Conservation (phyloP, 2,113 vertebrate genomes). For the Gymnocephalus cernua region DNA sequence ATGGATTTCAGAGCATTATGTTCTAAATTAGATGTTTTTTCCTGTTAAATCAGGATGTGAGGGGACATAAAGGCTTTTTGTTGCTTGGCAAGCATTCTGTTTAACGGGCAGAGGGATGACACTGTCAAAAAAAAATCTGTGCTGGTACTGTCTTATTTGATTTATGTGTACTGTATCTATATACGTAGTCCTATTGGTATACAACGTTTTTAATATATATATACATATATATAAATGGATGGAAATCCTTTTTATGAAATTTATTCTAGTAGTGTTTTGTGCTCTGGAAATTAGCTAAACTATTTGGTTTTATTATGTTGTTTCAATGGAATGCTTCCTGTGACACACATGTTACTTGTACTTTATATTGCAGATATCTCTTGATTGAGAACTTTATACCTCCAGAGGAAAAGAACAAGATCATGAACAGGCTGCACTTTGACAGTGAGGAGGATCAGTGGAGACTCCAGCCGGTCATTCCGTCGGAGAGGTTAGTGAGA, state of each 20-base stretch:
- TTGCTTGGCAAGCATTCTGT: neutral
- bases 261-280: neutral
- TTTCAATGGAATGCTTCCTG: neutral
- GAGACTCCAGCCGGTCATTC: conserved; percentile 91
- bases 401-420: conserved; percentile 96
- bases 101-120: neutral
- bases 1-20: neutral
- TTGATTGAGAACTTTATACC: conserved; percentile 99
- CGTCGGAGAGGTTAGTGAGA: conserved; percentile 87
- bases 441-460: conserved; percentile 96
- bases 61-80: neutral
- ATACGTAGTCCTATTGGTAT: too few relatives aligned
- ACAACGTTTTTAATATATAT: too few relatives aligned
- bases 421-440: conserved; percentile 93
- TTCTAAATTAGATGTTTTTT: neutral
- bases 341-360: neutral
- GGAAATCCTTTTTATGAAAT: neutral
- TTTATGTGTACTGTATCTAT: neutral
- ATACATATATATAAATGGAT: neutral
- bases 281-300: neutral
- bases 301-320: neutral
- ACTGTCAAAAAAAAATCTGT: neutral
- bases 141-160: neutral
- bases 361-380: conserved; percentile 87
- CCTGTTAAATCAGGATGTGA: neutral